Conservation (phyloP, 2,797 vertebrate species). For the Pseudomugil tenellus region DNA sequence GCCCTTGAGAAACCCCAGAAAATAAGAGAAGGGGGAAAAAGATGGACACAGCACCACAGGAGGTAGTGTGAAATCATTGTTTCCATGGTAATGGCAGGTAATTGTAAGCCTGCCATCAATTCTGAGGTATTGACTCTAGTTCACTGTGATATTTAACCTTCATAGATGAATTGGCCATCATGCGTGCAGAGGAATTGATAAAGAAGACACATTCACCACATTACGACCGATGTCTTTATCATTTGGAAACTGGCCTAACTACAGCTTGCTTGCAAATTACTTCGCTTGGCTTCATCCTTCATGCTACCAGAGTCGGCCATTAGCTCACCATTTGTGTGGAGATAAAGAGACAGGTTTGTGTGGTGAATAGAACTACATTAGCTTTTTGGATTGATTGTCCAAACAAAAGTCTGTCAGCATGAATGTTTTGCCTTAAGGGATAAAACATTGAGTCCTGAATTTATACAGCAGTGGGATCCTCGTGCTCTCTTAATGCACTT, state of each 20-base stretch:
- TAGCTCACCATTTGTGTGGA: constrained; percentile 37
- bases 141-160: constrained; percentile 81
- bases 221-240: constrained; percentile 77
- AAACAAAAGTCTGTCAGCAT: constrained; percentile 12
- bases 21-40: constrained; percentile 25
- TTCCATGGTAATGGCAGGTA: constrained; percentile 81
- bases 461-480: constrained; percentile 1
- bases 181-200: constrained; percentile 71
- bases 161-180: constrained; percentile 71
- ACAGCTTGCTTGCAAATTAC: constrained; percentile 56
- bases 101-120: constrained; percentile 77
- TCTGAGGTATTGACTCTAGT: constrained; percentile 76
- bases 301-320: constrained; percentile 51
- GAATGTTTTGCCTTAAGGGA: constrained; percentile 5
- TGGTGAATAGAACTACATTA: constrained; percentile 3
- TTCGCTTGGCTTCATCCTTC: constrained; percentile 57
- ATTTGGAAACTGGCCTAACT: constrained; percentile 64
- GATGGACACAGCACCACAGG: constrained; percentile 50
- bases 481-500: constrained; percentile 3
- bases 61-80: constrained; percentile 72
- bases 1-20: constrained; percentile 75
- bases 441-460: background rate
- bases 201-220: constrained; percentile 56
- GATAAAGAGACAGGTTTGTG: constrained; percentile 8
- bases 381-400: constrained; percentile 7